Conservation (phyloP, 2,888 invertebrate species). For the Labia minor region DNA sequence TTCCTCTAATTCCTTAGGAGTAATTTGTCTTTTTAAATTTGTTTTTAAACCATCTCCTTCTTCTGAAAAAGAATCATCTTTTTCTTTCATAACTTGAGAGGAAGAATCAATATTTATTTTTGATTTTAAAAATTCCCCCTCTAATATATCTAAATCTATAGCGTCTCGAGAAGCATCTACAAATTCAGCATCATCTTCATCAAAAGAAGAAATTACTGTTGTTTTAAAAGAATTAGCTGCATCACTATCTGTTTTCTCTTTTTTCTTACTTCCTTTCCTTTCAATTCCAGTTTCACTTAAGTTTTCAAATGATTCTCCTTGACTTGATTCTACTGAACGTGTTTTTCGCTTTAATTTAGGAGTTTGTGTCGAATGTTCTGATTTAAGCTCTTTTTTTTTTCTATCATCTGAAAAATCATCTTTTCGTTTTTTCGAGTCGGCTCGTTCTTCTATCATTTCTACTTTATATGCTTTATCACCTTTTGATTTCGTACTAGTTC, state of each 20-base stretch:
- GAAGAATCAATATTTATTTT: background rate
- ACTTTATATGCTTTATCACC: constrained; percentile 22
- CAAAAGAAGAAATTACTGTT: constrained; percentile 30
- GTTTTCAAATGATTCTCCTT: constrained; percentile 39
- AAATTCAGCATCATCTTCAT: constrained; percentile 36
- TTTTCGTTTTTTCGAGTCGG: constrained; percentile 4
- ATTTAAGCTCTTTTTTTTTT: constrained; percentile 30
- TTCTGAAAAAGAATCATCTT: constrained; percentile 31
- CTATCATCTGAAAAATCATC: constrained; percentile 29
- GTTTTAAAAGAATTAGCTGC: constrained; percentile 22
- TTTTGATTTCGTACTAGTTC: constrained; percentile 22
- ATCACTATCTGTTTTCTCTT: constrained; percentile 5
- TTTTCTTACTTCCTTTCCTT: constrained; percentile 35
- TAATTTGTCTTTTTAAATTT: constrained; percentile 36
- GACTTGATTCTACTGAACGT: constrained; percentile 23
- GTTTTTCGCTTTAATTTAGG: constrained; percentile 19
- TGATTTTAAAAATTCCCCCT: constrained; percentile 19
- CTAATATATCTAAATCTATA: constrained; percentile 17
- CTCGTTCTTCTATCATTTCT: constrained; percentile 21
- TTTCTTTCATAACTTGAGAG: background rate
- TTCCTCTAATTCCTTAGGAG: background rate
- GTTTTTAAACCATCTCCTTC: constrained; percentile 46
- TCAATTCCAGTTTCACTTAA: constrained; percentile 27
- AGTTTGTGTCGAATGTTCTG: constrained; percentile 20
- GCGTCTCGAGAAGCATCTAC: constrained; percentile 35